Percentiles rank a stretch among this genome's conserved stretches.
phyloP scores from a whole-genome alignment of 1,140 invertebrate genomes.

The Philopotamus ludificatus region DNA sequence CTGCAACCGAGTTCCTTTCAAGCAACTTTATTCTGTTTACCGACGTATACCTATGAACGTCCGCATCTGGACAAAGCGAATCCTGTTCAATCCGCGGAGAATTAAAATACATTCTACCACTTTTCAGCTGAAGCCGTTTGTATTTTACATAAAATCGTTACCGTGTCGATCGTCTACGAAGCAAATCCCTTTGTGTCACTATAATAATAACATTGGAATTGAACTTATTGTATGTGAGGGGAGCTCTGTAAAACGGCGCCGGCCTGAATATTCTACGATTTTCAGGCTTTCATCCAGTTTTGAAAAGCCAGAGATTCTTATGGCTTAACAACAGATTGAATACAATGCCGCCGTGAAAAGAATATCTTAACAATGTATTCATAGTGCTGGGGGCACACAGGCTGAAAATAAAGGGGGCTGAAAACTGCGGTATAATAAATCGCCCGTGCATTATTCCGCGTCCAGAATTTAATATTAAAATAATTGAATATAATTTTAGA shows the following conservation, averaged over 20 bases:
- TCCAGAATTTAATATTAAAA: not conserved
- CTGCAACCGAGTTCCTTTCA: not conserved
- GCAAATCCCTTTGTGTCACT: too few relatives aligned
- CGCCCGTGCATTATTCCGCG: not conserved
- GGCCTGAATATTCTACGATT: not conserved
- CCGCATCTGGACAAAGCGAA: not conserved
- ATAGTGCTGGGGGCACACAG: not conserved
- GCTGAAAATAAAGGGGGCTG: not conserved
- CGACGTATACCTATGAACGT: not conserved
- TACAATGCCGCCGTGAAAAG: constrained; percentile 13
- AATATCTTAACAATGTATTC: constrained; percentile 22
- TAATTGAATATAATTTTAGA: too few relatives aligned
- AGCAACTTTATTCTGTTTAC: not conserved
- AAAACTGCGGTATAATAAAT: not conserved
- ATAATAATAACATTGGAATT: too few relatives aligned
- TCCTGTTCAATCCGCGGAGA: not conserved
- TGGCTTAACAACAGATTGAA: not conserved
- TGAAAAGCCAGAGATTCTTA: not conserved
- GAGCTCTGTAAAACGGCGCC: constrained; percentile 1
- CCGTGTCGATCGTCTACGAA: too few relatives aligned
- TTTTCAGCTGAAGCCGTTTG: too few relatives aligned
- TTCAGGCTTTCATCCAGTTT: not conserved
- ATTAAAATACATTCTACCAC: not conserved
- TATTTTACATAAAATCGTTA: too few relatives aligned
- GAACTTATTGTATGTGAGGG: too few relatives aligned